A percentile compares a stretch with the other conserved stretches of the same genome.
Evolutionary conservation across 1,140 invertebrate genomes (phyloP).

Genomic region (Ceratoteleas bidentatus): DNA sequence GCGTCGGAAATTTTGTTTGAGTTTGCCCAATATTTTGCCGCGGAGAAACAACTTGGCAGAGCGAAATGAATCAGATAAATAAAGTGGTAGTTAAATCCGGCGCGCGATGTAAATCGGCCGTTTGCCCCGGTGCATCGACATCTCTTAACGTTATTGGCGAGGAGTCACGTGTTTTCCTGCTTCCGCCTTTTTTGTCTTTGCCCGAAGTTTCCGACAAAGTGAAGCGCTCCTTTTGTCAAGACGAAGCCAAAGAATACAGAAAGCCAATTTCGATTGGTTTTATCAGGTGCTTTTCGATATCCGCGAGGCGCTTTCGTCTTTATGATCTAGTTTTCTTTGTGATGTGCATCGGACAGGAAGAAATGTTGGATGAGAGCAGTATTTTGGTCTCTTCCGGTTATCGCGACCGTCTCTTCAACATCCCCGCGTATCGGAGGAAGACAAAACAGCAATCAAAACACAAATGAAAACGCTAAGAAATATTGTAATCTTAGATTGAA

Average conservation of each 20-base stretch:
- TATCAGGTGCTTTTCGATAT: conserved; percentile 72
- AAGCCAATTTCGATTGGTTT: conserved; percentile 76
- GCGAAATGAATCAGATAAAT: conserved; percentile 26
- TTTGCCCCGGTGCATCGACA: conserved; percentile 27
- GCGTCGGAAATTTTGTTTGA: conserved; percentile 35
- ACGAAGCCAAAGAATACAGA: conserved; percentile 60
- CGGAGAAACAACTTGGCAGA: conserved; percentile 23
- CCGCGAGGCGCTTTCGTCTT: conserved; percentile 63
- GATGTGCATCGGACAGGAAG: conserved; percentile 62
- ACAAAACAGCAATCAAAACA: conserved; percentile 32
- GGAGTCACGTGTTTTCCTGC: conserved; percentile 48
- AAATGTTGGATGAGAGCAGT: conserved; percentile 61
- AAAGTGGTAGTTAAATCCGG: conserved; percentile 22
- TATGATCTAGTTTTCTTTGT: conserved; percentile 68
- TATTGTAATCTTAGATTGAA: conserved; percentile 32
- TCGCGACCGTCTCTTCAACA: conserved; percentile 58
- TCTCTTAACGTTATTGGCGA: conserved; percentile 33
- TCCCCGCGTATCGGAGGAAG: conserved; percentile 25
- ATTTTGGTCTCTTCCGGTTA: conserved; percentile 69
- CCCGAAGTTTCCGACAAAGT: conserved; percentile 35
- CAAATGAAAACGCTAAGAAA: not conserved
- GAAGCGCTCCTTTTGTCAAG: conserved; percentile 60
- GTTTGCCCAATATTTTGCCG: conserved; percentile 39
- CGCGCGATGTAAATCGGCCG: conserved; percentile 8
- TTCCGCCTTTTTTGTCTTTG: conserved; percentile 36